Percentiles rank a stretch among this genome's conserved stretches.
phyloP scores from a whole-genome alignment of 2,797 vertebrate genomes.

The Hippopotamyrus pictus region DNA sequence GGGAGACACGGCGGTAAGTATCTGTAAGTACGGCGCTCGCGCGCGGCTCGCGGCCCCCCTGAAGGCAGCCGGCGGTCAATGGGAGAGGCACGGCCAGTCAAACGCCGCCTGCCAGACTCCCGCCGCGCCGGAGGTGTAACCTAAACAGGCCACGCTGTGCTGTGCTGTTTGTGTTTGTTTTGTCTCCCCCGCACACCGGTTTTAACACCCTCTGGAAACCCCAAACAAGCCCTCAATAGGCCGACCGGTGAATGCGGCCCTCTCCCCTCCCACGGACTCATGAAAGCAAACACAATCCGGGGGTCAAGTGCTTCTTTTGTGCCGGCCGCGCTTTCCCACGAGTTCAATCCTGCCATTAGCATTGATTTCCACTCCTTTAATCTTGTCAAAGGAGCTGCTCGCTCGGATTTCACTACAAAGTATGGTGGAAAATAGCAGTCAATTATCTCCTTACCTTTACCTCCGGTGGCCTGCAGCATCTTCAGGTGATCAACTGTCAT shows the following conservation, averaged over 20 bases:
- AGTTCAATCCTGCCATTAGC: slow-evolving; percentile 81
- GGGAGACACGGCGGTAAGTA: not conserved
- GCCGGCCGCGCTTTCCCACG: slow-evolving; percentile 80
- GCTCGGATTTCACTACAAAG: slow-evolving; percentile 44
- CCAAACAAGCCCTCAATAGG: slow-evolving; percentile 74
- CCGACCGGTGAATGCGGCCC: slow-evolving; percentile 68
- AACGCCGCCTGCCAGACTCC: slow-evolving; percentile 19
- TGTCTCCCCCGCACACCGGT: slow-evolving; percentile 46
- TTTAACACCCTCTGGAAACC: slow-evolving; percentile 68
- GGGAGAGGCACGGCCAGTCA: not conserved
- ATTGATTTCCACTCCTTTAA: slow-evolving; percentile 77
- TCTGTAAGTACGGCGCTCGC: not conserved
- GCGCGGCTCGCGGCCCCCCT: not conserved
- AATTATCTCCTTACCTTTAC: slow-evolving; percentile 73
- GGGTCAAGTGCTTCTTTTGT: slow-evolving; percentile 90
- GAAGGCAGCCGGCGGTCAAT: not conserved
- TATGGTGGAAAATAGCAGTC: not conserved
- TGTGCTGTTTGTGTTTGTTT: slow-evolving; percentile 26
- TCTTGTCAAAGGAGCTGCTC: slow-evolving; percentile 61
- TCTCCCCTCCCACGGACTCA: slow-evolving; percentile 76
- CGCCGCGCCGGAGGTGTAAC: slow-evolving; percentile 21
- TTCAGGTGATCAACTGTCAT: slow-evolving; percentile 97
- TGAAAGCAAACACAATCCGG: slow-evolving; percentile 87
- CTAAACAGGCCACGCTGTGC: slow-evolving; percentile 26
- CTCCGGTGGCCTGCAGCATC: slow-evolving; percentile 85